Evolutionary conservation across 2,888 invertebrate genomes (phyloP).

Genomic region (Anthrax anthrax): DNA sequence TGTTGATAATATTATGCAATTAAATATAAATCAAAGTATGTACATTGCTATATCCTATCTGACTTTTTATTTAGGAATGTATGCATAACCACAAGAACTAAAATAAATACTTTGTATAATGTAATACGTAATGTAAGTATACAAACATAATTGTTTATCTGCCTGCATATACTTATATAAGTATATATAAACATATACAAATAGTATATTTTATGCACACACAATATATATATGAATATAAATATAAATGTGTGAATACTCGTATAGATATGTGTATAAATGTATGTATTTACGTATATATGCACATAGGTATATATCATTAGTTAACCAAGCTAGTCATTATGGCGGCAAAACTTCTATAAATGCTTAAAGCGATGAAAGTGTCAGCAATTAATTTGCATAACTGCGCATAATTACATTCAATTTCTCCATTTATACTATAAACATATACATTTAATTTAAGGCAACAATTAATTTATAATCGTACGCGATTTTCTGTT

Average conservation of each 20-base stretch:
- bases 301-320: background rate
- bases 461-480: conserved; percentile 12
- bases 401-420: conserved; percentile 13
- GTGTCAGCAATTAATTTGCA: conserved; percentile 14
- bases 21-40: no score
- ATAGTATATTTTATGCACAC: no score
- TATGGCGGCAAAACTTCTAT: conserved; percentile 6
- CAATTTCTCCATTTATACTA: conserved; percentile 8
- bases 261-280: background rate
- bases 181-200: no score
- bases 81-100: no score
- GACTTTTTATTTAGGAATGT: no score
- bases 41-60: no score
- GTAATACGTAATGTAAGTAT: no score
- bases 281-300: background rate
- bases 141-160: no score
- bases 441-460: conserved; percentile 9
- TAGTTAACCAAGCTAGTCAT: conserved; percentile 1
- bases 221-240: background rate
- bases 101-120: no score
- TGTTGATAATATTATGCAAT: no score
- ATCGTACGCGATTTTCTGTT: conserved; percentile 6
- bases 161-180: no score
- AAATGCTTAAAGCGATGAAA: conserved; percentile 9
- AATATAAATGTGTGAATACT: background rate